phyloP scores from a whole-genome alignment of 2,888 invertebrate species.

The Aproaerema taeniolella region DNA sequence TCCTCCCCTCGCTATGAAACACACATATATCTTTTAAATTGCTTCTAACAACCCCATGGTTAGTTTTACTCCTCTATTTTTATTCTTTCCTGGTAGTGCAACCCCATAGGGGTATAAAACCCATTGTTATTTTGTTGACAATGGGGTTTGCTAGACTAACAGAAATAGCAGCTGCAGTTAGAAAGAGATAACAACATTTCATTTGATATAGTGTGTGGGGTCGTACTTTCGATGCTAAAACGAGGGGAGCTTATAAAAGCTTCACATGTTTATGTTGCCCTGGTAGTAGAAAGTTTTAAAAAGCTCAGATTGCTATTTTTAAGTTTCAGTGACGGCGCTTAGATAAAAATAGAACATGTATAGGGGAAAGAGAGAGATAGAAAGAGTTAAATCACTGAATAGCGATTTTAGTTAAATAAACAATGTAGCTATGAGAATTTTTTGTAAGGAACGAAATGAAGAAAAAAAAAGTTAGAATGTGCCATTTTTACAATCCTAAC shows the following conservation, averaged over 20 bases:
- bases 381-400: too few species aligned
- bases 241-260: conserved; percentile 3
- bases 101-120: conserved; percentile 53
- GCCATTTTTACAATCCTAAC: too few species aligned
- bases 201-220: conserved; percentile 10
- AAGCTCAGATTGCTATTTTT: conserved; percentile 12
- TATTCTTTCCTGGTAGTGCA: conserved; percentile 51
- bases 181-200: conserved; percentile 18
- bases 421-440: too few species aligned
- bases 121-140: conserved; percentile 32
- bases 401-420: too few species aligned
- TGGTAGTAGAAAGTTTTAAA: conserved; percentile 23
- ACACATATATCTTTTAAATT: too few species aligned
- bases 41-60: too few species aligned
- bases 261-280: conserved; percentile 24
- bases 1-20: too few species aligned
- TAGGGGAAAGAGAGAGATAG: too few species aligned
- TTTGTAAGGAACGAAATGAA: too few species aligned
- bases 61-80: conserved; percentile 37
- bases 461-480: too few species aligned
- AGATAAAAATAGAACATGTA: too few species aligned
- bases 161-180: conserved; percentile 13
- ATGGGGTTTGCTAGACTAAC: conserved; percentile 16
- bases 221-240: background rate
- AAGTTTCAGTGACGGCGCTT: too few species aligned